phyloP scores from a whole-genome alignment of 2,888 invertebrate genomes.

The Tachina lurida region DNA sequence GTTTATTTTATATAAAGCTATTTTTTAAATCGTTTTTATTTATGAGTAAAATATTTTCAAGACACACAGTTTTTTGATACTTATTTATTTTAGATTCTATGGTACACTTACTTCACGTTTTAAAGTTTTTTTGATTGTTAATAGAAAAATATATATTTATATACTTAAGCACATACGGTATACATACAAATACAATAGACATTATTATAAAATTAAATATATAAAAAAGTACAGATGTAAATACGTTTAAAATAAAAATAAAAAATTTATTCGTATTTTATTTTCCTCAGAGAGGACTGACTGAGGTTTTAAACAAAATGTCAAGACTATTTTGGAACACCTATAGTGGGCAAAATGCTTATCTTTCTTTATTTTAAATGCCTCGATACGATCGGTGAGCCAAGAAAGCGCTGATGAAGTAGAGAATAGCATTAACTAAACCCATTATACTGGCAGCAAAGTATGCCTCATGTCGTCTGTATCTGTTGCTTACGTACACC shows the following conservation, averaged over 20 bases:
- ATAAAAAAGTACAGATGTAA: conserved; percentile 33
- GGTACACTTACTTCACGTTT: not conserved
- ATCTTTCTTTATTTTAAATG: conserved; percentile 83
- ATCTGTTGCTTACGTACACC: conserved; percentile 86
- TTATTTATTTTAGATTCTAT: not conserved
- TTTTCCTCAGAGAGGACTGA: not conserved
- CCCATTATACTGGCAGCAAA: conserved; percentile 90
- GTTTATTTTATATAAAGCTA: too few relatives aligned
- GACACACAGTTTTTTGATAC: too few relatives aligned
- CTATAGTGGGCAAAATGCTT: not conserved
- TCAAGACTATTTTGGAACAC: conserved; percentile 33
- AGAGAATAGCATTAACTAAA: conserved; percentile 88
- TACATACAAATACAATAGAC: conserved; percentile 18
- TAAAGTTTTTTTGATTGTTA: not conserved
- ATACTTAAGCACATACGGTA: conserved; percentile 47
- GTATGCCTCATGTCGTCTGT: conserved; percentile 86
- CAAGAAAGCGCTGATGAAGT: conserved; percentile 90
- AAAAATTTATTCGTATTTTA: conserved; percentile 23
- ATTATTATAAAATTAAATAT: conserved; percentile 43
- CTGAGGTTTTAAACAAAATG: conserved; percentile 15
- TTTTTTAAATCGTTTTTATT: too few relatives aligned
- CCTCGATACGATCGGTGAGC: conserved; percentile 91
- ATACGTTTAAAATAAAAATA: conserved; percentile 31
- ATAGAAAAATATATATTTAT: conserved; percentile 17
- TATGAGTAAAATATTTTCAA: too few relatives aligned